These are phyloP conservation scores for Lathamus discolor DNA, from an alignment of 2,113 vertebrate genomes.

Conservation along the genomic window DNA sequence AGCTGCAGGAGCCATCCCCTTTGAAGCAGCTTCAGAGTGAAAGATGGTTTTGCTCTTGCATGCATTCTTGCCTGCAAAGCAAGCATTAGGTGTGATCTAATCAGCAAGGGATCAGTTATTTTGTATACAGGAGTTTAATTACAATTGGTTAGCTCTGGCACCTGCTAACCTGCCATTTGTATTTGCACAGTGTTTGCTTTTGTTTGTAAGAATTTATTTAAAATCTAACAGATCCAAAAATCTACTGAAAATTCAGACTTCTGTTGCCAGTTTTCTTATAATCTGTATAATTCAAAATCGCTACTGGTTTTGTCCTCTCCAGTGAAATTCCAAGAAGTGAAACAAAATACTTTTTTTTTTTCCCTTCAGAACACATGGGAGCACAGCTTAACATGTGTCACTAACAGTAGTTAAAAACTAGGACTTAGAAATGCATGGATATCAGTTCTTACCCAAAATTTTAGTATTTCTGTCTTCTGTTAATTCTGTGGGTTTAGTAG, in stretches of 20 bases:
- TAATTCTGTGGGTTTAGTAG: not conserved
- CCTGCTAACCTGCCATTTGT: not conserved
- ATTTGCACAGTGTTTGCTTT: not conserved
- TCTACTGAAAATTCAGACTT: not conserved
- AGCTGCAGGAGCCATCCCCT: not conserved
- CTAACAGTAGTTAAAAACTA: not conserved
- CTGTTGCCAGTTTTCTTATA: not conserved
- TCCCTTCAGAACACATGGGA: not conserved
- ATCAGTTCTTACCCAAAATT: not conserved
- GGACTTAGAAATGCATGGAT: not conserved
- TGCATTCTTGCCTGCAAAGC: not conserved
- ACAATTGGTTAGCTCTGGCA: not conserved
- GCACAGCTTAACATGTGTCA: not conserved
- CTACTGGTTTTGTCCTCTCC: not conserved
- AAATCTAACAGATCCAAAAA: not conserved
- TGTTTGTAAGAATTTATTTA: not conserved
- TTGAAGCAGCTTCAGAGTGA: not conserved
- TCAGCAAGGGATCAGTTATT: not conserved
- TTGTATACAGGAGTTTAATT: not conserved
- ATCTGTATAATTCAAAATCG: not conserved
- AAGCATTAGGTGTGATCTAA: not conserved
- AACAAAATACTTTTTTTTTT: not conserved
- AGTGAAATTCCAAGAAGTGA: not conserved
- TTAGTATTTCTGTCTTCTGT: not conserved
- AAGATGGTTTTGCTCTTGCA: not conserved